These are phyloP conservation scores for Calephelis virginiensis DNA, from an alignment of 1,140 invertebrate species.

Conservation along the genomic window DNA sequence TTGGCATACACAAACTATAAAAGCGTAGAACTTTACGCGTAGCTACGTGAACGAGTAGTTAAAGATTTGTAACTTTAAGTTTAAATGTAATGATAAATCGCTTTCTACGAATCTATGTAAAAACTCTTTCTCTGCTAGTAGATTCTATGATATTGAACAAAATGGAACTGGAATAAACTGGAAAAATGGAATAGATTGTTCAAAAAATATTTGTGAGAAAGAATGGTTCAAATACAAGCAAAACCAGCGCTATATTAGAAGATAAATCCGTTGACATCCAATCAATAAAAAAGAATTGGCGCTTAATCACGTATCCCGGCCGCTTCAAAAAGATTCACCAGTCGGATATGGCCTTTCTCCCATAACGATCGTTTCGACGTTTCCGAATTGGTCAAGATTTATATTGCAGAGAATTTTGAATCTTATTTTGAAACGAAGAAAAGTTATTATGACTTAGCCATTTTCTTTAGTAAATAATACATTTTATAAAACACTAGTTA, in stretches of 20 bases:
- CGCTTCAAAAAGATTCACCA: constrained; percentile 10
- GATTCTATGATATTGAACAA: too few relatives aligned
- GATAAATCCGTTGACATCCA: constrained; percentile 8
- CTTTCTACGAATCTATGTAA: too few relatives aligned
- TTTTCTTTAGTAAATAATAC: not conserved
- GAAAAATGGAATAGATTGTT: not conserved
- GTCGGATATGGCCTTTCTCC: not conserved
- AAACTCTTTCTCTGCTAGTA: too few relatives aligned
- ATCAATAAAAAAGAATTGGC: constrained; percentile 14
- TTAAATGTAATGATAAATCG: too few relatives aligned
- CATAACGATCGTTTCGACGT: not conserved
- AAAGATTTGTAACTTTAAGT: too few relatives aligned
- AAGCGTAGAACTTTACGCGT: too few relatives aligned
- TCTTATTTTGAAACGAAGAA: not conserved
- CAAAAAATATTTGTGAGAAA: not conserved
- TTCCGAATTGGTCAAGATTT: constrained; percentile 4
- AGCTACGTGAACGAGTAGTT: too few relatives aligned
- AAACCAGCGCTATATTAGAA: not conserved
- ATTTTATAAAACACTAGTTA: too few relatives aligned
- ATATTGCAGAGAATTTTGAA: not conserved
- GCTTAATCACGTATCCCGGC: constrained; percentile 6
- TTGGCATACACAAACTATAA: too few relatives aligned
- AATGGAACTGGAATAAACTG: too few relatives aligned
- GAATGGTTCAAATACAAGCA: not conserved
- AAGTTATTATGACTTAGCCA: not conserved